A percentile compares a stretch with the other conserved stretches of the same genome.
These are phyloP conservation scores for Chaetura pelagica DNA, from an alignment of 2,113 vertebrate genomes.

Conservation along the genomic window DNA sequence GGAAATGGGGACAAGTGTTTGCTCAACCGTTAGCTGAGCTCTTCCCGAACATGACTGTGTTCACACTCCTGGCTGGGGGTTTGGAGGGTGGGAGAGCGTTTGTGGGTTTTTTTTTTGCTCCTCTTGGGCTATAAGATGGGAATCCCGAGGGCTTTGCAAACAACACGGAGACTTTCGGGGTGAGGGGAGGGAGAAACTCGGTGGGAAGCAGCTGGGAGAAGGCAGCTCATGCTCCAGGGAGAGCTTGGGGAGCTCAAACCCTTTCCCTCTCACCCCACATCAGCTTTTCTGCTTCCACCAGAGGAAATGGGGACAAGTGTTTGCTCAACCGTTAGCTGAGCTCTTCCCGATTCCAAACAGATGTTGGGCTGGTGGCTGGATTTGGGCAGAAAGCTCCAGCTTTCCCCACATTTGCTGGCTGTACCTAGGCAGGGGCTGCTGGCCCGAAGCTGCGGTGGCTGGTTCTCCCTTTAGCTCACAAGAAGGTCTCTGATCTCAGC, in stretches of 20 bases:
- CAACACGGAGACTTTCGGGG: not conserved
- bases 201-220: not conserved
- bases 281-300: not conserved
- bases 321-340: not conserved
- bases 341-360: not conserved
- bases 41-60: too few relatives aligned
- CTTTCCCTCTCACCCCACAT: not conserved
- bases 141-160: not conserved
- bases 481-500: not conserved
- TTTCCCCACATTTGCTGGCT: conserved; percentile 24
- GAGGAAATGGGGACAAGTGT: not conserved
- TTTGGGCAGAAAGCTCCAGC: conserved; percentile 23
- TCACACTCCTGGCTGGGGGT: too few relatives aligned
- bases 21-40: not conserved
- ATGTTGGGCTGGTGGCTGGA: not conserved
- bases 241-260: not conserved
- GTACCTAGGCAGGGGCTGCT: not conserved
- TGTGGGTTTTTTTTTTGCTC: not conserved
- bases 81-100: too few relatives aligned
- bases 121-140: not conserved
- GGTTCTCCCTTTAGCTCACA: not conserved
- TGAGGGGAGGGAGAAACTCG: not conserved
- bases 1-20: not conserved
- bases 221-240: not conserved
- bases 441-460: not conserved